phyloP scores from a whole-genome alignment of 92 coral and sea anemone genomes.

The Umimayanthus chanpuru region DNA sequence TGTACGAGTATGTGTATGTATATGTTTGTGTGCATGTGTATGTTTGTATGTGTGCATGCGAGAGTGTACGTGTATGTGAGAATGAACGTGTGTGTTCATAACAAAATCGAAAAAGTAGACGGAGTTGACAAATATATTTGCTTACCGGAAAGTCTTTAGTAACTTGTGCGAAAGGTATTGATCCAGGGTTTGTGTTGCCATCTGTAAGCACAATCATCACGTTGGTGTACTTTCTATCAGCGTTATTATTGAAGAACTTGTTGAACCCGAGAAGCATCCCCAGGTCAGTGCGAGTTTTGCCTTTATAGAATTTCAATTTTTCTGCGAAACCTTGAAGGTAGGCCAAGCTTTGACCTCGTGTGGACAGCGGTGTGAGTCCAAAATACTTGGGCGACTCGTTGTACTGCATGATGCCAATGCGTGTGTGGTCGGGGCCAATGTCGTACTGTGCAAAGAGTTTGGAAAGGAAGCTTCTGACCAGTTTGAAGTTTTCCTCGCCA shows the following conservation, averaged over 20 bases:
- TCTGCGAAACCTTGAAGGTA: neutral
- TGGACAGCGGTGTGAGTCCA: neutral
- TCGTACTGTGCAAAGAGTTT: constrained; percentile 16
- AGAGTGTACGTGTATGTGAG: too few relatives aligned
- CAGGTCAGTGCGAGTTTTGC: constrained; percentile 8
- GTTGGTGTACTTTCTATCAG: neutral
- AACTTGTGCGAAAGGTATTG: neutral
- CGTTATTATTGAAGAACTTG: neutral
- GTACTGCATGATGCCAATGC: neutral
- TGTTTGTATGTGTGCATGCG: too few relatives aligned
- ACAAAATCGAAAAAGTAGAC: too few relatives aligned
- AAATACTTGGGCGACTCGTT: neutral
- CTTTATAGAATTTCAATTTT: neutral
- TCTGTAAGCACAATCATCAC: constrained; percentile 19
- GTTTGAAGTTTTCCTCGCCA: constrained; percentile 5
- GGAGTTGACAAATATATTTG: too few relatives aligned
- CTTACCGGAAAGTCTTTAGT: neutral
- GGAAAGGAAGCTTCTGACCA: neutral
- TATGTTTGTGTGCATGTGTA: too few relatives aligned
- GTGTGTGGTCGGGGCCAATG: neutral
- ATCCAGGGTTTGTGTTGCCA: constrained; percentile 8
- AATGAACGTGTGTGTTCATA: too few relatives aligned
- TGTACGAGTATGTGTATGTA: too few relatives aligned
- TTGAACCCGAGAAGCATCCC: neutral
- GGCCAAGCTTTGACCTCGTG: neutral